Percentiles rank a stretch among this genome's conserved stretches.
Evolutionary conservation across 1,140 invertebrate genomes (phyloP).

Genomic region (Listronotus bonariensis): DNA sequence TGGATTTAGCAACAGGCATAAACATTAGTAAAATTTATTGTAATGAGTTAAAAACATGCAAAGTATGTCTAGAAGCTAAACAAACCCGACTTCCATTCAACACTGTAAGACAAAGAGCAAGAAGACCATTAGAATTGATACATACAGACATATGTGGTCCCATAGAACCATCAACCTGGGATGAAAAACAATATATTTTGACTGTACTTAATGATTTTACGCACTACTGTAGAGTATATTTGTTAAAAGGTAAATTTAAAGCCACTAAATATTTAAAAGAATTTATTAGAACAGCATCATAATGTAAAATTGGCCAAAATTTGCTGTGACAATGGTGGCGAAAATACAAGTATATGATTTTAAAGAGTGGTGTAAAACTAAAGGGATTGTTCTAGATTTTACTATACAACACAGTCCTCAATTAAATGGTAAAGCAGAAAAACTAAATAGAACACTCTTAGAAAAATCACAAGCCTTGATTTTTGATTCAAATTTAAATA

Average conservation of each 20-base stretch:
- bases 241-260: conserved; percentile 43
- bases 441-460: conserved; percentile 51
- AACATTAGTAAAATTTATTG: conserved; percentile 1
- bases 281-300: conserved; percentile 10
- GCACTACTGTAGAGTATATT: conserved; percentile 46
- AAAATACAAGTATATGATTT: conserved; percentile 40
- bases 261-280: conserved; percentile 16
- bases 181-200: conserved; percentile 47
- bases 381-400: conserved; percentile 37
- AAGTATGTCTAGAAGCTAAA: not conserved
- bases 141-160: conserved; percentile 17
- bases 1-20: conserved; percentile 6
- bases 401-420: conserved; percentile 48
- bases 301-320: conserved; percentile 18
- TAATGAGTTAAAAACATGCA: not conserved
- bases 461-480: conserved; percentile 51
- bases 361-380: conserved; percentile 35
- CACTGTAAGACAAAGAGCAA: not conserved
- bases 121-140: conserved; percentile 12
- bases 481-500: conserved; percentile 37
- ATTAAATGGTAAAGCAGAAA: conserved; percentile 55
- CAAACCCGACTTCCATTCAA: not conserved
- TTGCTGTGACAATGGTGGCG: conserved; percentile 29
- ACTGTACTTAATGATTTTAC: conserved; percentile 54
- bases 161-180: conserved; percentile 3